phyloP scores from a whole-genome alignment of 2,113 vertebrate genomes.

The Pseudorasbora parva region DNA sequence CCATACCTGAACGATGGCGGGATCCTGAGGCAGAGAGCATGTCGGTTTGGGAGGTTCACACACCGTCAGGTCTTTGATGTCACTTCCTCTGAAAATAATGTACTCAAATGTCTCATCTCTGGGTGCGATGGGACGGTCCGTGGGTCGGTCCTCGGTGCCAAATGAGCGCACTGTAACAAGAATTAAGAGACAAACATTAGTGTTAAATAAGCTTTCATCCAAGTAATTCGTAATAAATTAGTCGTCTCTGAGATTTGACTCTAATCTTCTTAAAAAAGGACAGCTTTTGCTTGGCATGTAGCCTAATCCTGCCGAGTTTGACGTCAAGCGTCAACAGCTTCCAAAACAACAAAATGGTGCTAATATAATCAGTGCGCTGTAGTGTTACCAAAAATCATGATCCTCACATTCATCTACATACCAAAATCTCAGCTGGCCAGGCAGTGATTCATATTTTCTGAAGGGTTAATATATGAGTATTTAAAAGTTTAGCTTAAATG shows the following conservation, averaged over 20 bases:
- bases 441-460: background rate
- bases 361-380: too few species aligned
- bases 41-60: conserved; percentile 96
- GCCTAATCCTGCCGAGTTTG: background rate
- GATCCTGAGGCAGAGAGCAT: conserved; percentile 92
- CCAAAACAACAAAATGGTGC: background rate
- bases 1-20: conserved; percentile 95
- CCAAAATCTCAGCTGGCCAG: background rate
- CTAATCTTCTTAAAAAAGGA: conserved; percentile 1
- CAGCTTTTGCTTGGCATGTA: background rate
- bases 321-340: background rate
- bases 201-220: background rate
- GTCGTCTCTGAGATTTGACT: background rate
- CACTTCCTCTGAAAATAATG: conserved; percentile 96
- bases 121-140: conserved; percentile 93
- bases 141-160: conserved; percentile 95
- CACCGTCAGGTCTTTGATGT: conserved; percentile 97
- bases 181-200: background rate
- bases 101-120: conserved; percentile 98
- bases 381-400: too few species aligned
- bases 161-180: conserved; percentile 86
- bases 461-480: background rate
- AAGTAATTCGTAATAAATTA: background rate
- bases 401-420: background rate
- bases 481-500: background rate